phyloP scores from a whole-genome alignment of 2,113 vertebrate species.

The Nannobrachium achirus region DNA sequence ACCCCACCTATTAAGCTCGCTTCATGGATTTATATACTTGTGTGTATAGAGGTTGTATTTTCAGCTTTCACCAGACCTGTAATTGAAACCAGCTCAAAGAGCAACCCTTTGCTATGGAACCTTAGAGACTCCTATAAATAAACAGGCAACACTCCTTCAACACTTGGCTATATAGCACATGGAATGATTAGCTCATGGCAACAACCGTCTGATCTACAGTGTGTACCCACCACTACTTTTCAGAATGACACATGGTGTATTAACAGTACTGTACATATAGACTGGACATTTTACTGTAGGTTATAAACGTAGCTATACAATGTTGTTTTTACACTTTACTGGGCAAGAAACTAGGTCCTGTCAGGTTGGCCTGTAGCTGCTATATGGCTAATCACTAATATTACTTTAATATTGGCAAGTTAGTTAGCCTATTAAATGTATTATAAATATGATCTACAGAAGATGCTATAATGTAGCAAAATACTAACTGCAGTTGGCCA shows the following conservation, averaged over 20 bases:
- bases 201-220: constrained; percentile 67
- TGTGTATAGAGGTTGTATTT: constrained; percentile 60
- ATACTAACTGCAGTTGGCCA: no score
- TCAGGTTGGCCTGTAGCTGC: no score
- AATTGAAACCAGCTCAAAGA: constrained; percentile 72
- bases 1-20: constrained; percentile 5
- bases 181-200: constrained; percentile 76
- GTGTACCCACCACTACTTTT: constrained; percentile 71
- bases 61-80: constrained; percentile 68
- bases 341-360: no score
- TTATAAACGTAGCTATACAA: background rate
- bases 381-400: no score
- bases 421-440: no score
- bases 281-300: constrained; percentile 13
- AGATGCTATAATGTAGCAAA: no score
- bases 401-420: no score
- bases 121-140: constrained; percentile 78
- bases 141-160: constrained; percentile 70
- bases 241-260: constrained; percentile 56
- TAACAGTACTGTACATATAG: constrained; percentile 21
- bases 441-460: no score
- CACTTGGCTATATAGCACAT: constrained; percentile 73
- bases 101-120: constrained; percentile 67
- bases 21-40: background rate
- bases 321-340: background rate